These are phyloP conservation scores for Drosophila cardini DNA, from an alignment of 1,140 invertebrate genomes.

Conservation along the genomic window DNA sequence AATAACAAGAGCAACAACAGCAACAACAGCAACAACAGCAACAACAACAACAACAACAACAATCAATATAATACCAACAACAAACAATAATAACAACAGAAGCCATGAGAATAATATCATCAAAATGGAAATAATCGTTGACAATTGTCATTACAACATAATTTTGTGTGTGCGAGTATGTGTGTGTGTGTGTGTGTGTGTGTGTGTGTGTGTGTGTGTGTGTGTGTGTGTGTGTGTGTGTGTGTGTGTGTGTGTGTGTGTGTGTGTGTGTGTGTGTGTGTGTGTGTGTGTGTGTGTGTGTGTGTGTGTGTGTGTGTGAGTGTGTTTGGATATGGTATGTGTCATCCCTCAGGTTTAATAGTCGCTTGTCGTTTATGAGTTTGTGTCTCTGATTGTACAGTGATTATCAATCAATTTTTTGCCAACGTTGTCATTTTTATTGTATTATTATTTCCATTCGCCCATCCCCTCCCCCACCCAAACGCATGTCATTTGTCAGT, in stretches of 20 bases:
- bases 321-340: too few relatives aligned
- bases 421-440: conserved; percentile 39
- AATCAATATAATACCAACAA: background rate
- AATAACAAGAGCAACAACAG: conserved; percentile 4
- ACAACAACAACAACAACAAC: background rate
- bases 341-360: conserved; percentile 29
- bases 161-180: conserved; percentile 3
- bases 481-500: conserved; percentile 48
- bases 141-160: conserved; percentile 38
- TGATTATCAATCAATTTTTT: conserved; percentile 58
- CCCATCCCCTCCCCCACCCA: background rate
- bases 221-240: conserved; percentile 17
- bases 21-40: background rate
- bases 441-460: background rate
- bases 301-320: conserved; percentile 7
- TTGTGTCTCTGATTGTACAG: conserved; percentile 44
- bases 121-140: conserved; percentile 35
- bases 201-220: conserved; percentile 5
- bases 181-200: conserved; percentile 7
- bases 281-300: conserved; percentile 6
- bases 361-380: conserved; percentile 26
- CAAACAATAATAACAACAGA: conserved; percentile 6
- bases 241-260: too few relatives aligned
- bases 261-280: conserved; percentile 8
- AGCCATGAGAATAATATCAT: conserved; percentile 24